Conservation (phyloP, 1,140 invertebrate genomes). For the Leptinotarsa lineolata region DNA sequence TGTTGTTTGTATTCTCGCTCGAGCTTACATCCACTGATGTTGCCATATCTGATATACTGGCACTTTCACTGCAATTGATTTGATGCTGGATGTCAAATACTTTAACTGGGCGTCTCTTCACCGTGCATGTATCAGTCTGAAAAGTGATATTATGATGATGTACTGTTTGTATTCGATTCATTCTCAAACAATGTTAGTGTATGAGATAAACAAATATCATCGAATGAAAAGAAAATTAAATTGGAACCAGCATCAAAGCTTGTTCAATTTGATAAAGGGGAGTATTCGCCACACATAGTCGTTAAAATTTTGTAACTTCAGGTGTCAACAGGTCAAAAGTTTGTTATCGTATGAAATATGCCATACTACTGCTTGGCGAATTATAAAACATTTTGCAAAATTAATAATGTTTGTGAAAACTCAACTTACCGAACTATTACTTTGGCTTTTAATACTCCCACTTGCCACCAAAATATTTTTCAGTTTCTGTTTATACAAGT, state of each 20-base stretch:
- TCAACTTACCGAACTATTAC: conserved; percentile 63
- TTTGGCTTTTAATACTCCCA: conserved; percentile 54
- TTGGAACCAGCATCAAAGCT: too few species aligned
- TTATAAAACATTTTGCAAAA: too few species aligned
- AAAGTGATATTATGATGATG: neutral
- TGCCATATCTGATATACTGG: conserved; percentile 64
- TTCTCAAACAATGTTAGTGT: too few species aligned
- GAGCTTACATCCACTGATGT: conserved; percentile 57
- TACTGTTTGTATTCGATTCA: too few species aligned
- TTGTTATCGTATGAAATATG: neutral
- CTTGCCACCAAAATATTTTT: conserved; percentile 40
- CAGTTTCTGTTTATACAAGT: conserved; percentile 60
- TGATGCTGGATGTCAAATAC: conserved; percentile 68
- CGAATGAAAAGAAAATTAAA: too few species aligned
- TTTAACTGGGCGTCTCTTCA: conserved; percentile 64
- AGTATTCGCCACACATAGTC: too few species aligned
- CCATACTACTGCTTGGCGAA: neutral
- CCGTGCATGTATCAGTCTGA: conserved; percentile 60
- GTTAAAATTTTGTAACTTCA: too few species aligned
- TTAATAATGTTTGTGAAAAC: too few species aligned
- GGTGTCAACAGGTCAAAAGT: too few species aligned
- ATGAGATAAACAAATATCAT: too few species aligned
- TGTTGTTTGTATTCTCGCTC: conserved; percentile 55
- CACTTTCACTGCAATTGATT: conserved; percentile 52
- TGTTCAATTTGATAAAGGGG: too few species aligned